Evolutionary conservation across 2,113 vertebrate genomes (phyloP).

Genomic region (Amia ocellicauda): DNA sequence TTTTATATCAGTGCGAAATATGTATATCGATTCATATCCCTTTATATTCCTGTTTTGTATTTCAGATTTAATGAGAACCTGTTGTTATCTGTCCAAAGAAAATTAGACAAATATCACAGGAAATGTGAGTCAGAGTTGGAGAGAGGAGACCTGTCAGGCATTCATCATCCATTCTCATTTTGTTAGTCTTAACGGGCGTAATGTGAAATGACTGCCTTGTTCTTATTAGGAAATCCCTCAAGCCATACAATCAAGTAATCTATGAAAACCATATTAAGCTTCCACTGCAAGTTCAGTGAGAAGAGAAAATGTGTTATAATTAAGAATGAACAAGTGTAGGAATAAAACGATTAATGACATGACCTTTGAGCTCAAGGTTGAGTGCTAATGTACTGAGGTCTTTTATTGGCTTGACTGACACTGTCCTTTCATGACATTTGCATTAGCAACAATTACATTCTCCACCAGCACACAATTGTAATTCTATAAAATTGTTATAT

Average conservation of each 20-base stretch:
- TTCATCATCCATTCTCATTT: background rate
- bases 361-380: slow-evolving; percentile 32
- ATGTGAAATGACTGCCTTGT: background rate
- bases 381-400: slow-evolving; percentile 26
- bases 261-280: slow-evolving; percentile 25
- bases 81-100: background rate
- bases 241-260: slow-evolving; percentile 14
- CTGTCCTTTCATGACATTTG: slow-evolving; percentile 21
- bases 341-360: slow-evolving; percentile 33
- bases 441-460: background rate
- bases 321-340: slow-evolving; percentile 23
- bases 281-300: background rate
- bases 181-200: background rate
- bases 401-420: slow-evolving; percentile 11
- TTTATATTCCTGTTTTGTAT: background rate
- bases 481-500: no score
- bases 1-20: background rate
- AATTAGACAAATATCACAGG: background rate
- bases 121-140: background rate
- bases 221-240: slow-evolving; percentile 17
- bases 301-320: slow-evolving; percentile 21
- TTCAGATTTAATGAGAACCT: background rate
- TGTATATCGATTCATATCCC: background rate
- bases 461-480: no score
- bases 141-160: background rate